Evolutionary conservation across 2,797 vertebrate genomes (phyloP), one percentile per base, ranked within the genome.

Genomic region (Schizopygopsis malacanthus): DNA sequence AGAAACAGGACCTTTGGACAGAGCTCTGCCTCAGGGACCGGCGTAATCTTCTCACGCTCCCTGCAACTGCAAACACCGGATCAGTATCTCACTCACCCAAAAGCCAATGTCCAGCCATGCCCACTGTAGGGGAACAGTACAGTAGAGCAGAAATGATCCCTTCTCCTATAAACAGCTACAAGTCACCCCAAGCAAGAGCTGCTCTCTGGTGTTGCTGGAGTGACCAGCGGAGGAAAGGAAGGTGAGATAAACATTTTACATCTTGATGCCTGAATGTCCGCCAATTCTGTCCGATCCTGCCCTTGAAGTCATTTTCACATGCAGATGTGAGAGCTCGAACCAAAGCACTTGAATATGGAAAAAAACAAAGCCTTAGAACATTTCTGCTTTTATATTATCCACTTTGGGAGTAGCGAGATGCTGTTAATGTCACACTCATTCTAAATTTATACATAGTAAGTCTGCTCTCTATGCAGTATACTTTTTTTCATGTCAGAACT

Each of bases 321-420:
- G 82, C 69, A 88, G 70, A 79, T 84, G 67, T 86, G 79, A 88
- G 83, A 86, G 73, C 78, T 84, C 28, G 20, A 85, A 85, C 79
- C 83, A 79, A 86, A 88, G 16, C 69, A 85, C 22, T 72, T 82
- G 50, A 87, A 89, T 81, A 87, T 86, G 73, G 71, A 88, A 75
- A 67, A 78, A 75, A 75, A n/a, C 65, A 56, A 77, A 28, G 70
- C 18, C 6, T 7, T 20, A 28, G 80, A 63, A 73, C 86, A 65
- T 87, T 89, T 72, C 41, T 52, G 88, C 39, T 88, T 86, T 82
- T 45, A 71, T 82, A 33, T 86, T 81, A 75, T 88, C 80, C 72
- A 70, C 39, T 39, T 56, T 54, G 33, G 10, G 71, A 63, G 69
- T 10, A 61, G 28, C 4, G 52, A 65, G 39, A 80, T 39, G 43